Conservation (phyloP, 2,888 invertebrate genomes). For the Drosophila neoperkinsi region DNA sequence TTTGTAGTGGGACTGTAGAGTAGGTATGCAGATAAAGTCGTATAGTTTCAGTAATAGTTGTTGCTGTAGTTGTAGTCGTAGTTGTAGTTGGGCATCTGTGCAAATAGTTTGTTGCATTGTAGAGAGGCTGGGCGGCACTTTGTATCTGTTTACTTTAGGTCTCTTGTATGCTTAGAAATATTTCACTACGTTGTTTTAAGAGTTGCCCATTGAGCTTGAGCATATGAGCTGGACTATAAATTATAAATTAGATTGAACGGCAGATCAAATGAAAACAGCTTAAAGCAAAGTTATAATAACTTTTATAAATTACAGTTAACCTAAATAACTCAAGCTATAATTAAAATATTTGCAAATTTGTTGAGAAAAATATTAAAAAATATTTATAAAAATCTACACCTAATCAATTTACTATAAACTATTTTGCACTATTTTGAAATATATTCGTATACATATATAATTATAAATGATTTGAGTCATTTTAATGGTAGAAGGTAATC, state of each 20-base stretch:
- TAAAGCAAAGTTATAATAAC: neutral
- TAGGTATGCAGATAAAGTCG: constrained; percentile 29
- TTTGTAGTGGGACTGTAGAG: constrained; percentile 34
- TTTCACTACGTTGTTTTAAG: constrained; percentile 20
- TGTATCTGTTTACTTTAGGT: constrained; percentile 35
- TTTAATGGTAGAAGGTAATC: neutral
- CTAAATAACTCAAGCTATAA: neutral
- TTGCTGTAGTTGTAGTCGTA: constrained; percentile 3
- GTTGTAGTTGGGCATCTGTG: constrained; percentile 30
- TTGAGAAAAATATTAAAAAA: neutral
- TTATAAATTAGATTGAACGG: neutral
- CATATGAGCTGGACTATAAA: neutral
- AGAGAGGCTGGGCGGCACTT: constrained; percentile 1
- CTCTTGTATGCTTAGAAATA: constrained; percentile 23
- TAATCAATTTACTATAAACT: neutral
- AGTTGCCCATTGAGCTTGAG: constrained; percentile 4
- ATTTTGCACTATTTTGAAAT: neutral
- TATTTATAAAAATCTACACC: neutral
- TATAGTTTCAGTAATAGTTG: constrained; percentile 1
- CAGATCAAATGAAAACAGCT: neutral
- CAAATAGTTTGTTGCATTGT: constrained; percentile 58
- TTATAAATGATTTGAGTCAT: neutral
- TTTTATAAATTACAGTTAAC: neutral
- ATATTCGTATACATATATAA: too few species aligned
- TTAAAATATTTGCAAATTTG: neutral